phyloP scores from a whole-genome alignment of 2,797 vertebrate genomes.

The Pygocentrus nattereri region DNA sequence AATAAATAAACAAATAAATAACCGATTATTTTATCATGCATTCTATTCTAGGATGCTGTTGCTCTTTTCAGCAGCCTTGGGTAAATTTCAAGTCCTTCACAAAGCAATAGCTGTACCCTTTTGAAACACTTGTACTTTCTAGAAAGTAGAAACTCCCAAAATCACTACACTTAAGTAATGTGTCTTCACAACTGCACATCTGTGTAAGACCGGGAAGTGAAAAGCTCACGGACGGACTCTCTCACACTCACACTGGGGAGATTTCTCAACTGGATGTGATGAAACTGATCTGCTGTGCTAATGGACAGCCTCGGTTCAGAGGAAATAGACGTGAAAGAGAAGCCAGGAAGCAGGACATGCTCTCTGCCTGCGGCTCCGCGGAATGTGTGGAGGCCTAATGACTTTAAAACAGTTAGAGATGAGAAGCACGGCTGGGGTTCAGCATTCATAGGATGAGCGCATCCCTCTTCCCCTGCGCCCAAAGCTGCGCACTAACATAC shows the following conservation, averaged over 20 bases:
- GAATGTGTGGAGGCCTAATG: not conserved
- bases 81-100: no score
- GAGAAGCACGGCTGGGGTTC: constrained; percentile 28
- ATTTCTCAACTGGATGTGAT: constrained; percentile 44
- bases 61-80: no score
- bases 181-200: constrained; percentile 24
- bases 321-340: constrained; percentile 42
- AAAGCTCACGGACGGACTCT: not conserved
- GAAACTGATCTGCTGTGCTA: constrained; percentile 49
- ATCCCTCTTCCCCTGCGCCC: no score
- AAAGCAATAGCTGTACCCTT: not conserved
- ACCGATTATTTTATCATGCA: no score
- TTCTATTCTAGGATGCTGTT: no score
- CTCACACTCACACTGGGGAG: constrained; percentile 28
- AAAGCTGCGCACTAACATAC: no score
- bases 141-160: constrained; percentile 22
- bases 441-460: not conserved
- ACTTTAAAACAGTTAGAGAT: not conserved
- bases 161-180: constrained; percentile 5
- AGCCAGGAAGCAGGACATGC: constrained; percentile 44
- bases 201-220: constrained; percentile 22
- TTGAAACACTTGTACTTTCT: constrained; percentile 19
- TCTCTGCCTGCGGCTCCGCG: constrained; percentile 11
- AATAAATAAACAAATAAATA: no score
- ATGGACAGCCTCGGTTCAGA: constrained; percentile 48